Base-by-base conservation (phyloP, 2,113 vertebrate species). In the Galeopterus variegatus region DNA sequence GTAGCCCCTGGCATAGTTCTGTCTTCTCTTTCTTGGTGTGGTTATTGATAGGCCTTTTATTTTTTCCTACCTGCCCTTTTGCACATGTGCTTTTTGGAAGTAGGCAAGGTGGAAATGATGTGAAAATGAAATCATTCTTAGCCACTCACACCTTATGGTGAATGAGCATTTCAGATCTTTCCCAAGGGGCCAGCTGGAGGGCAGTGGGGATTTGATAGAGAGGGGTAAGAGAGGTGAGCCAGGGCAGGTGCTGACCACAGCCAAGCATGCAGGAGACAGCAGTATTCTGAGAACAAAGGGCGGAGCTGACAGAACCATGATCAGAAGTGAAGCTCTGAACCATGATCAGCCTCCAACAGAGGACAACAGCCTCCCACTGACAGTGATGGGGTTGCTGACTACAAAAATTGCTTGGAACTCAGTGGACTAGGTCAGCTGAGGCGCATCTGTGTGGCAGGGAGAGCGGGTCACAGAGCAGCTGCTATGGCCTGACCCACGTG, bases 401-500 rank as follows among this genome's bases (percentile, higher is more conserved):
- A 26, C 50, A 48, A 23, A 58, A 41, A 41, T 41, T 24, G 3
- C 72, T 64, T 8, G 6, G 48, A 26, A 45, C 60, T 17, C 24
- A 24, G 21, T 3, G 26, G 48, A 50, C 19, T 26, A 24, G 82
- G 7, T 24, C 0, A 36, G 41, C 41, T 24, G n/a, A 5, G 21
- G 31, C 0, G 2, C 45, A 62, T 31, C 19, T 52, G 24, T 10
- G 52, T 5, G 67, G 58, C 33, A 18, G 19, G 36, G 14, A 0
- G 8, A 9, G 58, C 3, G 8, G 31, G 28, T 15, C 41, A 3
- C 58, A 31, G 26, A 28, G 56, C 14, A 18, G 60, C 24, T 0
- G 3, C 60, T 4, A 17, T 0, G 0, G 15, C 1, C 31, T 2
- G 1, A 65, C 7, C 28, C 19, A 1, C 1, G 6, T 4, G 48